These are phyloP conservation scores for Flexamia atlantica DNA, from an alignment of 2,888 invertebrate species.

Conservation along the genomic window DNA sequence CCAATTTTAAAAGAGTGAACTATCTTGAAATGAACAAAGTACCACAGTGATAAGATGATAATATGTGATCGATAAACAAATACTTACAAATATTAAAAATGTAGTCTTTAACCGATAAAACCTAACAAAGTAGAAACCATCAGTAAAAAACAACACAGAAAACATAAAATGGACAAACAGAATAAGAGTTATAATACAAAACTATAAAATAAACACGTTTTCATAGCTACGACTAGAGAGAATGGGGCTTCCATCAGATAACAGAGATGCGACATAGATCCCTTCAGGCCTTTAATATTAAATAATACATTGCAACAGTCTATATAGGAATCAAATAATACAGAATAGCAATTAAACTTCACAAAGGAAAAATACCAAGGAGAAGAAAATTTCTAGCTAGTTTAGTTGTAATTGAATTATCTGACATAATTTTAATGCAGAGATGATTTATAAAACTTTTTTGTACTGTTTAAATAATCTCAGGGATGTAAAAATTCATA, in stretches of 20 bases:
- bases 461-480: no score
- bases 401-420: no score
- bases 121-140: conserved; percentile 28
- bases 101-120: not conserved
- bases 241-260: not conserved
- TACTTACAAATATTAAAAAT: not conserved
- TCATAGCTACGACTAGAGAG: conserved; percentile 47
- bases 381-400: no score
- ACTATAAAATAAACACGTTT: conserved; percentile 41
- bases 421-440: no score
- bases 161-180: conserved; percentile 7
- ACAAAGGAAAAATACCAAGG: conserved; percentile 30
- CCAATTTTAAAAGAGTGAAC: not conserved
- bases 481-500: no score
- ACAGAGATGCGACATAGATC: not conserved
- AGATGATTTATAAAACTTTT: no score
- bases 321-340: conserved; percentile 37
- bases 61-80: not conserved
- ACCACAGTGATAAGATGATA: not conserved
- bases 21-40: not conserved
- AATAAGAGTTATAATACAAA: conserved; percentile 26
- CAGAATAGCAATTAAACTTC: conserved; percentile 14
- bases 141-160: conserved; percentile 44
- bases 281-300: conserved; percentile 5
- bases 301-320: conserved; percentile 30